These are phyloP conservation scores for Elanus axillaris DNA, from an alignment of 2,113 vertebrate genomes.

Conservation along the genomic window DNA sequence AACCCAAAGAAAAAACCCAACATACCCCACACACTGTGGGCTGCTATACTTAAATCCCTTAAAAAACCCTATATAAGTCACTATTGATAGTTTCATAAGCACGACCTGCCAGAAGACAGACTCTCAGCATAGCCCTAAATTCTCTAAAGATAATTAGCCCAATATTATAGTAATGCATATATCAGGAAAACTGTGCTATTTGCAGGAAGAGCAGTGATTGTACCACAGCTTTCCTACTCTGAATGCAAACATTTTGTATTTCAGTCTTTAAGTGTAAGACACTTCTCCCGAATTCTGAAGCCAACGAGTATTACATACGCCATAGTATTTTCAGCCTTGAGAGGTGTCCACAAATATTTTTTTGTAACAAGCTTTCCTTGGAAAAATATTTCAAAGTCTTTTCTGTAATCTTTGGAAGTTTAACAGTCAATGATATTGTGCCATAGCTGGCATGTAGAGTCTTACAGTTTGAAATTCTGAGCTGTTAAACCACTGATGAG, in stretches of 20 bases:
- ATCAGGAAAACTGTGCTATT: background rate
- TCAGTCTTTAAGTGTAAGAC: background rate
- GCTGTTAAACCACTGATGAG: background rate
- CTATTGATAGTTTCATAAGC: background rate
- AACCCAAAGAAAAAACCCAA: background rate
- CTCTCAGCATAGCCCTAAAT: background rate
- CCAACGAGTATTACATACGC: background rate
- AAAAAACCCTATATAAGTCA: background rate
- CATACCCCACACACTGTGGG: background rate
- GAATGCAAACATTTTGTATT: background rate
- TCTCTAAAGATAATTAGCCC: background rate
- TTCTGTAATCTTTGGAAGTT: background rate
- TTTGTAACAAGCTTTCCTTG: background rate
- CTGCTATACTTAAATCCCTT: background rate
- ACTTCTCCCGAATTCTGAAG: background rate
- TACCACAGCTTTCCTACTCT: background rate
- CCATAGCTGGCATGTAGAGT: background rate
- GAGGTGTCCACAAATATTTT: background rate
- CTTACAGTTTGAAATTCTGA: background rate
- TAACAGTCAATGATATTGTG: background rate
- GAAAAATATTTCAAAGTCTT: background rate
- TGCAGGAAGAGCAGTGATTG: background rate
- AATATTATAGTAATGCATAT: background rate
- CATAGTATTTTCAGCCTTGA: background rate
- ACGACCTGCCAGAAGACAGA: background rate